Evolutionary conservation across 2,888 invertebrate species (phyloP).

Genomic region (Parthenolecanium corni): DNA sequence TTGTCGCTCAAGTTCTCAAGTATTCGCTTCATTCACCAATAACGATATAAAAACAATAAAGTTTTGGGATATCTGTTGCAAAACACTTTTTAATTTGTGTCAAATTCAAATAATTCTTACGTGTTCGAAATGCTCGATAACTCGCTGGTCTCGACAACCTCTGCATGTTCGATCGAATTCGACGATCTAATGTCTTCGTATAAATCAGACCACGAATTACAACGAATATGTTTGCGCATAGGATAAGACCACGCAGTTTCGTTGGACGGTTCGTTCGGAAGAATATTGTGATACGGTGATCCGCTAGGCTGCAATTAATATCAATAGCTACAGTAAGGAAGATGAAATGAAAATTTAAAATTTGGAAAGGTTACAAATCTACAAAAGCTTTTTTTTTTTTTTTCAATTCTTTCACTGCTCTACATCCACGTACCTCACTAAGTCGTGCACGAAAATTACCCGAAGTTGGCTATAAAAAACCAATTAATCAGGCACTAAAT

Average conservation of each 20-base stretch:
- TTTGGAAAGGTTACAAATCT: no score
- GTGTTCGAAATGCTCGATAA: background rate
- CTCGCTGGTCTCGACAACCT: conserved; percentile 26
- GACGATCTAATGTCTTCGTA: conserved; percentile 54
- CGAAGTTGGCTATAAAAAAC: background rate
- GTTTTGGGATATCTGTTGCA: no score
- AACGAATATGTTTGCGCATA: conserved; percentile 56
- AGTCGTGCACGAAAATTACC: background rate
- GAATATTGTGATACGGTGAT: conserved; percentile 84
- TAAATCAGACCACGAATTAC: conserved; percentile 79
- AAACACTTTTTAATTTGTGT: background rate
- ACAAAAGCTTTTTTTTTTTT: no score
- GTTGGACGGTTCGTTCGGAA: conserved; percentile 59
- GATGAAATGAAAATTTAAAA: background rate
- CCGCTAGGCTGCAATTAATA: conserved; percentile 50
- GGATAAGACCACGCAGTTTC: conserved; percentile 62
- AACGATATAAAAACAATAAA: no score
- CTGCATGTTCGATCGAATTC: conserved; percentile 33
- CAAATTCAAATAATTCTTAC: background rate
- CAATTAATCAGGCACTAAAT: background rate
- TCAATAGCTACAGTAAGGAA: background rate
- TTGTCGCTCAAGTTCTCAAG: no score
- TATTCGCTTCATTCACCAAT: no score
- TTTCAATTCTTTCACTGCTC: no score
- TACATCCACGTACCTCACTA: background rate